A percentile compares a stretch with the other conserved stretches of the same genome.
phyloP scores from a whole-genome alignment of 1,140 invertebrate species.

The Eufriesea mexicana region DNA sequence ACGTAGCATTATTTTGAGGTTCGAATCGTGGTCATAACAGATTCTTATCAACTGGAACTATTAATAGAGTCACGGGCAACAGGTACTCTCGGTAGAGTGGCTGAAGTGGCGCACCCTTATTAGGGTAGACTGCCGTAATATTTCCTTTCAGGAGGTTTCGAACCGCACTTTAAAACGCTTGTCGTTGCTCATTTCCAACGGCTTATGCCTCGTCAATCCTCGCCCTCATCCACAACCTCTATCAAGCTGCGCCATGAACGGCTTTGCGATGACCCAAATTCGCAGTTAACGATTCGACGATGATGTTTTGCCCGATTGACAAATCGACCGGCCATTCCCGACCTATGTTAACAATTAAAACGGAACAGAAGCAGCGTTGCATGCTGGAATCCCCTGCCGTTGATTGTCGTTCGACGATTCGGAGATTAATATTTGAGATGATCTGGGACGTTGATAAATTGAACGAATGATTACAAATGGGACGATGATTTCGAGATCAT shows the following conservation, averaged over 20 bases:
- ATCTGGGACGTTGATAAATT: background rate
- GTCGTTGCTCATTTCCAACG: slow-evolving; percentile 71
- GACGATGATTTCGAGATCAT: background rate
- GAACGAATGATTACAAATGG: background rate
- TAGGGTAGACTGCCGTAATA: slow-evolving; percentile 60
- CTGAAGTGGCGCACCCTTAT: slow-evolving; percentile 53
- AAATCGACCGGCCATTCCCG: slow-evolving; percentile 40
- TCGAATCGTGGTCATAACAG: slow-evolving; percentile 40
- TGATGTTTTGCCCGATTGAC: slow-evolving; percentile 70
- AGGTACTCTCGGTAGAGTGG: slow-evolving; percentile 51
- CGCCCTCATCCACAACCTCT: slow-evolving; percentile 41
- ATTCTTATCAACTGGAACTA: slow-evolving; percentile 62
- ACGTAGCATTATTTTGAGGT: background rate
- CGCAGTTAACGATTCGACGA: slow-evolving; percentile 68
- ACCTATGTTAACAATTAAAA: slow-evolving; percentile 37
- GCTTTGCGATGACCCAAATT: slow-evolving; percentile 74
- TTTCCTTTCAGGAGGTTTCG: slow-evolving; percentile 65
- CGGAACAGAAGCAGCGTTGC: background rate
- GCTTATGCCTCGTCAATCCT: slow-evolving; percentile 69
- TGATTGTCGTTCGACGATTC: slow-evolving; percentile 25
- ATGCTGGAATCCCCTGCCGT: background rate
- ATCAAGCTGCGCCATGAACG: slow-evolving; percentile 60
- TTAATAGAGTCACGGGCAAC: slow-evolving; percentile 65
- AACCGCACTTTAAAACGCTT: slow-evolving; percentile 69
- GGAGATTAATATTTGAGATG: slow-evolving; percentile 27